These are phyloP conservation scores for Mystacornis crossleyi DNA, from an alignment of 2,113 vertebrate genomes.

Conservation along the genomic window DNA sequence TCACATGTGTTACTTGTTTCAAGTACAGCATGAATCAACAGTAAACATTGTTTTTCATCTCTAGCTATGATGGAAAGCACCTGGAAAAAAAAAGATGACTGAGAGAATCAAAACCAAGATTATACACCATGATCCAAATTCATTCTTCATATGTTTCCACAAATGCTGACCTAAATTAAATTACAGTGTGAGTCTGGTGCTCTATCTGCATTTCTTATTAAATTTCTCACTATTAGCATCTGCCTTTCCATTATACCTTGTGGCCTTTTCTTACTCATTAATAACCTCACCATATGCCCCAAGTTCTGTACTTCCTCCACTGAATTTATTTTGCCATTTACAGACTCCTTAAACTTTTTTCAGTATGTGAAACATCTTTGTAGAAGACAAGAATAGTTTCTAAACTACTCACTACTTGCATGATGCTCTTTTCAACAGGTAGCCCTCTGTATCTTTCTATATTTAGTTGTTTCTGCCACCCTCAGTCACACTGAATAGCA, in stretches of 20 bases:
- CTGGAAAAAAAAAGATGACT: neutral
- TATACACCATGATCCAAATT: neutral
- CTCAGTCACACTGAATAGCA: neutral
- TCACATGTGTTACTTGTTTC: neutral
- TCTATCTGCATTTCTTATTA: slow-evolving; percentile 58
- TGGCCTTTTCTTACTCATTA: slow-evolving; percentile 26
- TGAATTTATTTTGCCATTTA: neutral
- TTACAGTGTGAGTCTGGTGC: neutral
- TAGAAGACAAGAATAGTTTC: neutral
- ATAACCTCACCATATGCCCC: slow-evolving; percentile 39
- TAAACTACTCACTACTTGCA: neutral
- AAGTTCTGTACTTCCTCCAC: neutral
- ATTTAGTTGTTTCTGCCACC: neutral
- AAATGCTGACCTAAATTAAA: slow-evolving; percentile 33
- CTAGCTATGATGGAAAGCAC: slow-evolving; percentile 24
- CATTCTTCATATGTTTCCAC: slow-evolving; percentile 44
- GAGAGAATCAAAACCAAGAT: neutral
- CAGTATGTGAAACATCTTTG: neutral
- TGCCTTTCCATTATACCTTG: slow-evolving; percentile 46
- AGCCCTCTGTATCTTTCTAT: neutral
- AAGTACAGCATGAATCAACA: neutral
- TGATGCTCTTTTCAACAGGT: neutral
- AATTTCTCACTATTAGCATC: slow-evolving; percentile 45
- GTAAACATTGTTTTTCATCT: slow-evolving; percentile 3
- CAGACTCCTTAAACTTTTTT: neutral